Conservation (phyloP, 2,797 vertebrate genomes). For the Falco berigora region DNA sequence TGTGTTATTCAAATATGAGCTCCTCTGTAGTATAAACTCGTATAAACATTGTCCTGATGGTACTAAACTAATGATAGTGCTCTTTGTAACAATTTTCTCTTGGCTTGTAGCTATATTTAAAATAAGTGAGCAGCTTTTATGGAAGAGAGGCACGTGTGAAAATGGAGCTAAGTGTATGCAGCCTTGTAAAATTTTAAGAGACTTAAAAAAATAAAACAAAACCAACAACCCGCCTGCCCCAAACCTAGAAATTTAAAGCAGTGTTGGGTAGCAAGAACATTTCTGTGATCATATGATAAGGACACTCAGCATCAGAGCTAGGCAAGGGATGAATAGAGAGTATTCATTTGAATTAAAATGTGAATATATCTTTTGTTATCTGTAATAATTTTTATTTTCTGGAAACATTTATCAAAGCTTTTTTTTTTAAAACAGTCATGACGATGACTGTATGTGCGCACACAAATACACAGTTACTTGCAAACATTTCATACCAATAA, state of each 20-base stretch:
- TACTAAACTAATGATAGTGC: constrained; percentile 3
- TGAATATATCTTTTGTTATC: not conserved
- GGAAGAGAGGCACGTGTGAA: not conserved
- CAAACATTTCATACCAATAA: not conserved
- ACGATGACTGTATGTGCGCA: accelerated
- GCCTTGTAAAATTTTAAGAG: constrained; percentile 23
- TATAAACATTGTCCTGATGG: constrained; percentile 20
- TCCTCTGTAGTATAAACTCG: constrained; percentile 54
- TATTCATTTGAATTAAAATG: not conserved
- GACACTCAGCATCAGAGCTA: not conserved
- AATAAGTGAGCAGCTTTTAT: constrained; percentile 29
- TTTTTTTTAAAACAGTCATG: not conserved
- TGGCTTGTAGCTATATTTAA: constrained; percentile 44
- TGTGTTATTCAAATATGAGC: constrained; percentile 66
- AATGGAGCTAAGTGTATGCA: not conserved
- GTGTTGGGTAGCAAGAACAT: not conserved
- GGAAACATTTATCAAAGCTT: not conserved
- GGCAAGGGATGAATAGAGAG: not conserved
- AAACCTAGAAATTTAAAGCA: not conserved
- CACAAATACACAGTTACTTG: not conserved
- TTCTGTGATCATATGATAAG: not conserved
- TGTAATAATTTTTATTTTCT: not conserved
- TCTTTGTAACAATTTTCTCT: constrained; percentile 12
- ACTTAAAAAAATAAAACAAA: not conserved
- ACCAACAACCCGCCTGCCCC: not conserved